Evolutionary conservation across 1,140 invertebrate genomes (phyloP).

Genomic region (Protaetia brevitarsis): DNA sequence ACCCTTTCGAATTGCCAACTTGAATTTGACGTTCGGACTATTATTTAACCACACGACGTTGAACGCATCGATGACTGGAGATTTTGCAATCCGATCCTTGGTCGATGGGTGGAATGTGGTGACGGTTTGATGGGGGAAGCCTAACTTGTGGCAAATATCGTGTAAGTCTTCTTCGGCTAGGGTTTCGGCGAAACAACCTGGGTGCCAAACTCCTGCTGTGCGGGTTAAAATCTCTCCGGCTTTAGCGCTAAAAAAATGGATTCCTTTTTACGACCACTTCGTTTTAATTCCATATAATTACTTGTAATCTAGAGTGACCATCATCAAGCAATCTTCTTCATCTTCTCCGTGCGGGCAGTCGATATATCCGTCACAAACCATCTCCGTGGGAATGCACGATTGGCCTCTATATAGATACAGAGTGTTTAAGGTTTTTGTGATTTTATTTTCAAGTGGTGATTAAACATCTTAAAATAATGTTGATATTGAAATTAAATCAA

Average conservation of each 20-base stretch:
- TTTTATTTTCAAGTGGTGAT: no score
- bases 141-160: slow-evolving; percentile 49
- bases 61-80: slow-evolving; percentile 34
- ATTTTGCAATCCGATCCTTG: not conserved
- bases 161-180: slow-evolving; percentile 46
- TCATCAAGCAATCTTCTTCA: slow-evolving; percentile 55
- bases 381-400: slow-evolving; percentile 62
- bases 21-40: slow-evolving; percentile 20
- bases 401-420: not conserved
- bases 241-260: slow-evolving; percentile 45
- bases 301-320: slow-evolving; percentile 27
- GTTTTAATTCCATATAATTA: slow-evolving; percentile 27
- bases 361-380: slow-evolving; percentile 66
- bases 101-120: slow-evolving; percentile 11
- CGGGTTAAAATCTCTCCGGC: slow-evolving; percentile 56
- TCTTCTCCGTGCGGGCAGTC: slow-evolving; percentile 72
- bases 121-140: slow-evolving; percentile 37
- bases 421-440: no score
- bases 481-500: no score
- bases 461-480: no score
- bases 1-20: not conserved
- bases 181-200: slow-evolving; percentile 54
- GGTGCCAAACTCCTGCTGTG: slow-evolving; percentile 58
- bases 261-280: not conserved
- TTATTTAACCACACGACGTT: slow-evolving; percentile 38